Evolutionary conservation across 2,113 vertebrate species (phyloP).

Genomic region (Nematolebias whitei): DNA sequence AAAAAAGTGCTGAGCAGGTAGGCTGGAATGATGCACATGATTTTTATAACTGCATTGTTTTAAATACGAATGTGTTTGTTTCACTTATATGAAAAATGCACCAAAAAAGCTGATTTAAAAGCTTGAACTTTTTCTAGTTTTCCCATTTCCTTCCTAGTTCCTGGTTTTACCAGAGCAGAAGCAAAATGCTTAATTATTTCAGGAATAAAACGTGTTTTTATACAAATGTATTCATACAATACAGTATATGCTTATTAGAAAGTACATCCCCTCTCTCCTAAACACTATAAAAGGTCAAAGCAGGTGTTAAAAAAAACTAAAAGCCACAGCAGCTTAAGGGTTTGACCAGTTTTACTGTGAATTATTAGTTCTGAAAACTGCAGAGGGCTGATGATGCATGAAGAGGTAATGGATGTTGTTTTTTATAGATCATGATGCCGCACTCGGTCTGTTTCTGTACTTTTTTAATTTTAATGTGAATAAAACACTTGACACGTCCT

Average conservation of each 20-base stretch:
- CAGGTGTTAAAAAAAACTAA: slow-evolving; percentile 13
- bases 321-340: slow-evolving; percentile 19
- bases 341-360: slow-evolving; percentile 1
- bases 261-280: slow-evolving; percentile 40
- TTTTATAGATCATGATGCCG: slow-evolving; percentile 7
- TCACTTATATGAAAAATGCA: not conserved
- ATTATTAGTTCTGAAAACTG: slow-evolving; percentile 22
- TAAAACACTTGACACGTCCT: slow-evolving; percentile 13
- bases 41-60: not conserved
- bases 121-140: not conserved
- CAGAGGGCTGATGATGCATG: slow-evolving; percentile 2
- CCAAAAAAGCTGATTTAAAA: slow-evolving; percentile 11
- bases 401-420: not conserved
- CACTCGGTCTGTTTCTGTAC: slow-evolving; percentile 4
- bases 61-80: not conserved
- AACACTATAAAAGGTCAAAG: slow-evolving; percentile 3
- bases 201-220: slow-evolving; percentile 53
- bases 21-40: not conserved
- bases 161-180: slow-evolving; percentile 33
- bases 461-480: slow-evolving; percentile 6
- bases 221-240: slow-evolving; percentile 53
- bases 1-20: not conserved
- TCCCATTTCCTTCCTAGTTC: not conserved
- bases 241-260: slow-evolving; percentile 34
- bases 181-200: slow-evolving; percentile 47